Base-by-base conservation (phyloP, 2,888 invertebrate species). In the Eilema griseolum region DNA sequence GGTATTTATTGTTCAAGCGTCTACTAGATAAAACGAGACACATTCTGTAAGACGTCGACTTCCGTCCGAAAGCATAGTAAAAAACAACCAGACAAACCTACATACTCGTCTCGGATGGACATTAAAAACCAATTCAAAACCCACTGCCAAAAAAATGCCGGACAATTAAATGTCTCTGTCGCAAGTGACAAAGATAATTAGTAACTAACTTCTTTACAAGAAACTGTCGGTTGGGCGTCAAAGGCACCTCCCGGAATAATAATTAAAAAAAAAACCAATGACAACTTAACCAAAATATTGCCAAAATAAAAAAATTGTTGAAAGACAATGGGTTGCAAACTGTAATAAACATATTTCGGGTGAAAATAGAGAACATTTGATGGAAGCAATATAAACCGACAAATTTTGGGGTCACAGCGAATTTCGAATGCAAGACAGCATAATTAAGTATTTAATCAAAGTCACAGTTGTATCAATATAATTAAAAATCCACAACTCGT, bases 1-100 rank as follows among this genome's bases (percentile, higher is more conserved):
- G 90, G 90, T 93, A 93, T 94, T 94, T 94, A 93, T 94, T 94
- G 93, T 94, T 94, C 92, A 94, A 93, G 93, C 94, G 93, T 92
- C 94, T 93, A 93, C 93, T 90, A 91, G 90, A 88, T 90, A 88
- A 91, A 74, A 90, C 86, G 89, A 91, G 93, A 93, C 92, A 92
- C 92, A 92, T 89, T 89, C 82, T 83, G 85, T 84, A 85, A 88
- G 82, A 87, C 87, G 87, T 87, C 83, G 83, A 79, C 76, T 76
- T 79, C 86, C 86, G 85, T 89, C 85, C 83, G 87, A 90, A 90
- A 92, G 90, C 90, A 85, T 90, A 89, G 88, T 86, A 88, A 83
- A 87, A 91, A 91, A 89, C 88, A 90, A 90, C 86, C 89, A 88
- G 89, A 89, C 84, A 52, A 83, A 87, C 90, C 73, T 88, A 88